Base-by-base conservation (phyloP, 2,113 vertebrate genomes). In the Malurus alboscapulatus region DNA sequence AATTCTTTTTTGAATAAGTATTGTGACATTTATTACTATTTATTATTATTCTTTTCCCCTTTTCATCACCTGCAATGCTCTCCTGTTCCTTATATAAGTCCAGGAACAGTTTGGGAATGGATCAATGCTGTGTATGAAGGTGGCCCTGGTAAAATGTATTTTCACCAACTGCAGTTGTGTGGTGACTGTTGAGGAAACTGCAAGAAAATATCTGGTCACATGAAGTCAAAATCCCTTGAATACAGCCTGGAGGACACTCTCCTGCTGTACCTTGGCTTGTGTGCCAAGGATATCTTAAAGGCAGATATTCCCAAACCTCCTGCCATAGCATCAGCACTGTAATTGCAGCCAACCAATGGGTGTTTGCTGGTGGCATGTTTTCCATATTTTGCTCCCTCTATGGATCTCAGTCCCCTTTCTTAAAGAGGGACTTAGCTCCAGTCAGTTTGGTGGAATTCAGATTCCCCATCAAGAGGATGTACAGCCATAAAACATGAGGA, bases 121-220 rank as follows among this genome's bases (percentile, higher is more conserved):
- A 51, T 18, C 25, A 51, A 25, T 17, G 29, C 32, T 50, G 5
- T 17, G 5, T 29, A 25, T 7, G 44, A 84, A 45, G 6, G 38
- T 1, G 0, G 17, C 22, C 67, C 36, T 32, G 27, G 18, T 0
- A 40, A 66, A 79, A 67, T 12, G 12, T n/a, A 24, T 55, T 74
- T 77, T 82, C 57, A 53, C 7, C 20, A 5, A 4, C 6, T 82
- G 55, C 18, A 62, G 42, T 24, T 58, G 26, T 40, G 32, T 62
- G 30, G 15, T 71, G 66, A 48, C 8, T 3, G 3, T 29, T 30
- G 26, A 10, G n/a, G n/a, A 21, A 86, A n/a, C 38, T 67, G 24
- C 12, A 72, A 45, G 72, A 44, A 85, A 65, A 48, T 2, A 44
- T 12, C 17, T 34, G 53, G 36, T 17, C 9, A 71, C 34, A 40